Conservation (phyloP, 2,888 invertebrate species). For the Thalpophila matura region DNA sequence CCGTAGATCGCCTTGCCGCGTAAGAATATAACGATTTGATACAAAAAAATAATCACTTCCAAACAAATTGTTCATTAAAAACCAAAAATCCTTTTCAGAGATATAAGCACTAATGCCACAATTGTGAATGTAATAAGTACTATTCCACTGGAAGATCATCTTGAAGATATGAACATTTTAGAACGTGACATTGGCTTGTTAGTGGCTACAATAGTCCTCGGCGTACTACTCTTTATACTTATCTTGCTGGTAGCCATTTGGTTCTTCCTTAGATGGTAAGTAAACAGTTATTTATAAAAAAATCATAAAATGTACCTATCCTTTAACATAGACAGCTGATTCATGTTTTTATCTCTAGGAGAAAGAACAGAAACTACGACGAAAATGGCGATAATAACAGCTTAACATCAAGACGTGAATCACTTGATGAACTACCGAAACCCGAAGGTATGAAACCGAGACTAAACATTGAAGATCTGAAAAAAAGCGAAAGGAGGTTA, state of each 20-base stretch:
- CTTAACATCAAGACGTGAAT: slow-evolving; percentile 73
- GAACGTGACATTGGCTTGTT: slow-evolving; percentile 81
- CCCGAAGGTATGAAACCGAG: slow-evolving; percentile 72
- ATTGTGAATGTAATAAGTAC: slow-evolving; percentile 74
- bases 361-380: slow-evolving; percentile 74
- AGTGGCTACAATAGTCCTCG: slow-evolving; percentile 82
- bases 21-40: slow-evolving; percentile 65
- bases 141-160: slow-evolving; percentile 84
- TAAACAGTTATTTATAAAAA: slow-evolving; percentile 67
- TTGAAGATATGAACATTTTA: slow-evolving; percentile 73
- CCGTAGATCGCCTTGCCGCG: slow-evolving; percentile 74
- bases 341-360: slow-evolving; percentile 72
- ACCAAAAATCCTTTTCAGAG: slow-evolving; percentile 72
- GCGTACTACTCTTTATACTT: slow-evolving; percentile 80
- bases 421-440: slow-evolving; percentile 68
- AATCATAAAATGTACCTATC: slow-evolving; percentile 41
- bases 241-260: slow-evolving; percentile 76
- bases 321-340: slow-evolving; percentile 47
- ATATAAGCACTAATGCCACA: slow-evolving; percentile 74
- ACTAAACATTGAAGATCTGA: slow-evolving; percentile 81
- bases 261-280: slow-evolving; percentile 84
- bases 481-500: slow-evolving; percentile 80
- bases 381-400: slow-evolving; percentile 79
- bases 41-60: too few species aligned
- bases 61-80: not conserved